Conservation (phyloP, 2,797 vertebrate genomes). For the Anas georgica region DNA sequence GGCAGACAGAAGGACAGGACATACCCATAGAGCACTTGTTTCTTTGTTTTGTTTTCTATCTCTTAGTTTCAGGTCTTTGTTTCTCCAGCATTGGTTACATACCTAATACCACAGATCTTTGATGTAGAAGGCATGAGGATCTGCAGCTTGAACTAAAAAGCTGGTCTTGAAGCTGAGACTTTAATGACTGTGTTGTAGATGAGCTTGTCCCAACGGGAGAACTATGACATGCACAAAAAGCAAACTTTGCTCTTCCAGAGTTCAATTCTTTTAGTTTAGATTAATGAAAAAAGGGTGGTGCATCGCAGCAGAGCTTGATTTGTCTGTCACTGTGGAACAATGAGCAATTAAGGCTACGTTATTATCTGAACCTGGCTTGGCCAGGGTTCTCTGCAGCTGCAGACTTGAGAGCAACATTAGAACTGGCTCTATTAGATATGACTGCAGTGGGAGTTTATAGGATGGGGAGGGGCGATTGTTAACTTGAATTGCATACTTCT, state of each 20-base stretch:
- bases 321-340: background rate
- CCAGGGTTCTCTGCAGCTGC: constrained; percentile 9
- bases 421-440: background rate
- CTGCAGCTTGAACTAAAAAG: background rate
- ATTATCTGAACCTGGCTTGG: constrained; percentile 21
- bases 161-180: background rate
- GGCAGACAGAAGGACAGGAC: background rate
- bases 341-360: background rate
- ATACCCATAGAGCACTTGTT: rapidly evolving
- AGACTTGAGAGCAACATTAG: background rate
- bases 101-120: background rate
- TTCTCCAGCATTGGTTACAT: background rate
- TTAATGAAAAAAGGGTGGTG: background rate
- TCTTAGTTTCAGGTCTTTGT: background rate
- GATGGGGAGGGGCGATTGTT: background rate
- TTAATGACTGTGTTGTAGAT: background rate
- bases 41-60: background rate
- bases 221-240: background rate
- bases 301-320: background rate
- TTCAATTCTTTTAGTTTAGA: background rate
- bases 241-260: background rate
- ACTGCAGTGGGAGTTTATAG: constrained; percentile 8
- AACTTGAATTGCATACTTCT: background rate
- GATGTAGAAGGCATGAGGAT: background rate
- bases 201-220: background rate